Conservation (phyloP, 2,797 vertebrate species). For the Ceryle rudis region DNA sequence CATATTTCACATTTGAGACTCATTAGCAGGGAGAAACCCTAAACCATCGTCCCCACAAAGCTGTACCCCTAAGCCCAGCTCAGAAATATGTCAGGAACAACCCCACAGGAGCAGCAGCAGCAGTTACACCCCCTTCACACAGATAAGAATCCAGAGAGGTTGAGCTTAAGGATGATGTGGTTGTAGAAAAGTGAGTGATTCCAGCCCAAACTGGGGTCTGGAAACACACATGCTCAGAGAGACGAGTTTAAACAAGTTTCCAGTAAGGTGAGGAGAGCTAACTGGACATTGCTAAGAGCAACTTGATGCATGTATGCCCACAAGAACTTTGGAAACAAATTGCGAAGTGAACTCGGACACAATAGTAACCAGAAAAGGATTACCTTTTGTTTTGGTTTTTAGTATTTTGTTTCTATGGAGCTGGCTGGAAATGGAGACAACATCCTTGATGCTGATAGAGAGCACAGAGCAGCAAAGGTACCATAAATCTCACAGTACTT, state of each 20-base stretch:
- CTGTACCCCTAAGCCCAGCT: neutral
- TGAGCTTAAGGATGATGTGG: accelerated
- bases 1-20: accelerated
- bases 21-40: accelerated
- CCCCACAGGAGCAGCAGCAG: neutral
- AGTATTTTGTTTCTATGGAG: neutral
- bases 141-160: neutral
- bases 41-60: neutral
- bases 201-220: neutral
- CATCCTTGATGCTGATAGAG: accelerated
- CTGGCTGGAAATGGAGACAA: neutral
- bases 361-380: neutral
- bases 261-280: neutral
- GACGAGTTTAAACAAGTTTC: neutral
- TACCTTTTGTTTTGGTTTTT: neutral
- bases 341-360: neutral
- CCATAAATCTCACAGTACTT: neutral
- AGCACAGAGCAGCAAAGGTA: neutral
- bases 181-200: neutral
- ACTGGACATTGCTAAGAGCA: no score
- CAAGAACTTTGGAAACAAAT: neutral
- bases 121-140: neutral
- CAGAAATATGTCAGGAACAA: accelerated
- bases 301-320: neutral
- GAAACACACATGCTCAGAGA: neutral